Percentiles rank a stretch among this genome's conserved stretches.
Conservation (phyloP, 2,797 vertebrate genomes). For the Rhynchotus rufescens region DNA sequence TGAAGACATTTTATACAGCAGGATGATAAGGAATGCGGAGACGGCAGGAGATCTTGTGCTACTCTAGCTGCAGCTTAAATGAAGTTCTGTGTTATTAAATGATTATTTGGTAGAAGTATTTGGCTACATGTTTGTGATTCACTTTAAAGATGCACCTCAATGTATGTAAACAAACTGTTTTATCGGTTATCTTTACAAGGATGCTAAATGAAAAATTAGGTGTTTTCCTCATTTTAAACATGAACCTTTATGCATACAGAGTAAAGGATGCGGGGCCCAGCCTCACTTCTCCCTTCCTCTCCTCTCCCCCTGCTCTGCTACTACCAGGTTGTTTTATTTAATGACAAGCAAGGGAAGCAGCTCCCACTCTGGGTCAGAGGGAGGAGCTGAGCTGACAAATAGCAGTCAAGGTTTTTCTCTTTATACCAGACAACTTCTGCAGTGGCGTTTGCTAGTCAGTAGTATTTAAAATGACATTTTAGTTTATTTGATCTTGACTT, state of each 20-base stretch:
- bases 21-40: background rate
- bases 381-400: background rate
- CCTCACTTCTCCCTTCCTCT: background rate
- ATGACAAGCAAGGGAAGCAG: background rate
- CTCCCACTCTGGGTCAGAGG: accelerated
- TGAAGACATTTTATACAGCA: background rate
- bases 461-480: background rate
- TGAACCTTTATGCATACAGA: background rate
- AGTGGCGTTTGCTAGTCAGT: background rate
- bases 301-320: background rate
- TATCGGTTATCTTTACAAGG: background rate
- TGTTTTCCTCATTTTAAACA: background rate
- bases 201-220: background rate
- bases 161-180: background rate
- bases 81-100: background rate
- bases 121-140: background rate
- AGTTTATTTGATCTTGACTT: background rate
- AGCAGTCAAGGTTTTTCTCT: background rate
- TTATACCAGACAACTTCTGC: background rate
- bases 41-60: background rate
- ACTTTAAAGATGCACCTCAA: background rate
- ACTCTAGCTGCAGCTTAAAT: background rate
- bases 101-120: background rate
- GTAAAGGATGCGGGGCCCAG: background rate
- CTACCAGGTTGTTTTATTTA: background rate